phyloP scores from a whole-genome alignment of 2,113 vertebrate genomes.

The Empidonax alnorum region DNA sequence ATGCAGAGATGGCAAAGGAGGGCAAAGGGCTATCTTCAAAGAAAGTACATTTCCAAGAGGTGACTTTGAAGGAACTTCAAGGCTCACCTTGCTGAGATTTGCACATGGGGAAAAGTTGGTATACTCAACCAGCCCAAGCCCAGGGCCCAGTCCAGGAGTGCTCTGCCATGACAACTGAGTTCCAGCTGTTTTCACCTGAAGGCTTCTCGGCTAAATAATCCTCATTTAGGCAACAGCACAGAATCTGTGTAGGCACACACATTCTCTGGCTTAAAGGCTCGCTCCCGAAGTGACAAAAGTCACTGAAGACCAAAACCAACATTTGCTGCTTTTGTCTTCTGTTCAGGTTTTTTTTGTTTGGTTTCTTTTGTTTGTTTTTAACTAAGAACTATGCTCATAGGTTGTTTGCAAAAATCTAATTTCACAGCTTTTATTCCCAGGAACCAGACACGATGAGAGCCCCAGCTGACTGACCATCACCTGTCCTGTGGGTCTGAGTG shows the following conservation, averaged over 20 bases:
- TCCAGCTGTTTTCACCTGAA: constrained; percentile 14
- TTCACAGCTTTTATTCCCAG: constrained; percentile 20
- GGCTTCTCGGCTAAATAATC: not conserved
- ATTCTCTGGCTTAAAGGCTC: not conserved
- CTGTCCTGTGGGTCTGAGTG: not conserved
- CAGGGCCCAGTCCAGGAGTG: not conserved
- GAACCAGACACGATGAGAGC: not conserved
- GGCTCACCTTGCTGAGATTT: not conserved
- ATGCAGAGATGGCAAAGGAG: not conserved
- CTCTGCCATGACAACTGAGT: not conserved
- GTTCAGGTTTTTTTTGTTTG: too few relatives aligned
- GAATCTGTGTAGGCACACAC: not conserved
- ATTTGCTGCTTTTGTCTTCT: not conserved
- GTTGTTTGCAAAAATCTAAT: not conserved
- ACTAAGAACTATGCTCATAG: not conserved
- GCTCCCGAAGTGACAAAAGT: not conserved
- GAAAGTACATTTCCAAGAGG: not conserved
- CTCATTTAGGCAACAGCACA: constrained; percentile 17
- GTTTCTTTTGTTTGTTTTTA: not conserved
- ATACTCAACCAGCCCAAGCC: not conserved
- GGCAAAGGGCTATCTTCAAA: not conserved
- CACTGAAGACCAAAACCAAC: not conserved
- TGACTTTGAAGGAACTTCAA: not conserved
- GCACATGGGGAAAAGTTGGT: not conserved
- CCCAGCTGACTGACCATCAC: not conserved